phyloP scores from a whole-genome alignment of 2,888 invertebrate genomes.

The Tenthredo scrophulariae region DNA sequence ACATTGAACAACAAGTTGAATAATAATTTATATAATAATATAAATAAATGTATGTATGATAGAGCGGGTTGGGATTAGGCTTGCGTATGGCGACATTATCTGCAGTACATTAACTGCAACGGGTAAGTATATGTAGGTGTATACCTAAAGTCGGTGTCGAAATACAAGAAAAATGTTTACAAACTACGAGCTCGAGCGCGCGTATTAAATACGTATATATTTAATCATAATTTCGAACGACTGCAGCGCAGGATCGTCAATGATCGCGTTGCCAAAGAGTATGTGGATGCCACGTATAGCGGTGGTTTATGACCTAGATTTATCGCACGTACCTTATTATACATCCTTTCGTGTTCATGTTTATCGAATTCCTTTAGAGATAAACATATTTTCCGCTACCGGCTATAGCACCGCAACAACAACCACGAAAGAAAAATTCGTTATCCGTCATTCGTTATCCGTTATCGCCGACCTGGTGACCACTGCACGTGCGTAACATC shows the following conservation, averaged over 20 bases:
- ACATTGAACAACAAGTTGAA: too few relatives aligned
- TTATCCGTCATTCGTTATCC: neutral
- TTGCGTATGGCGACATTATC: neutral
- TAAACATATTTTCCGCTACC: conserved; percentile 11
- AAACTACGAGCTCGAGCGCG: neutral
- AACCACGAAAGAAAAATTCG: neutral
- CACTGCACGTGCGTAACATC: conserved; percentile 37
- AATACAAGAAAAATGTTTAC: conserved; percentile 17
- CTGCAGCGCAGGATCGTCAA: neutral
- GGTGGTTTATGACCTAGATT: conserved; percentile 5
- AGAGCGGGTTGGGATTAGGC: neutral
- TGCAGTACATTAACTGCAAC: neutral
- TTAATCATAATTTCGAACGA: conserved; percentile 38
- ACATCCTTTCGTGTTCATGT: neutral
- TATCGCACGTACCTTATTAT: neutral
- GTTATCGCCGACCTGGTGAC: conserved; percentile 34
- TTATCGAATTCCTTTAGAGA: conserved; percentile 15
- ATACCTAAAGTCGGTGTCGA: neutral
- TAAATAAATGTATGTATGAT: too few relatives aligned
- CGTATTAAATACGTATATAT: neutral
- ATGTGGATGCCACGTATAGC: neutral
- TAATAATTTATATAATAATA: too few relatives aligned
- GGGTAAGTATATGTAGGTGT: neutral
- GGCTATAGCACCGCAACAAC: neutral
- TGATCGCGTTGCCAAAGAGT: conserved; percentile 6